These are phyloP conservation scores for Reinhardtius hippoglossoides DNA, from an alignment of 2,113 vertebrate species.

Conservation along the genomic window DNA sequence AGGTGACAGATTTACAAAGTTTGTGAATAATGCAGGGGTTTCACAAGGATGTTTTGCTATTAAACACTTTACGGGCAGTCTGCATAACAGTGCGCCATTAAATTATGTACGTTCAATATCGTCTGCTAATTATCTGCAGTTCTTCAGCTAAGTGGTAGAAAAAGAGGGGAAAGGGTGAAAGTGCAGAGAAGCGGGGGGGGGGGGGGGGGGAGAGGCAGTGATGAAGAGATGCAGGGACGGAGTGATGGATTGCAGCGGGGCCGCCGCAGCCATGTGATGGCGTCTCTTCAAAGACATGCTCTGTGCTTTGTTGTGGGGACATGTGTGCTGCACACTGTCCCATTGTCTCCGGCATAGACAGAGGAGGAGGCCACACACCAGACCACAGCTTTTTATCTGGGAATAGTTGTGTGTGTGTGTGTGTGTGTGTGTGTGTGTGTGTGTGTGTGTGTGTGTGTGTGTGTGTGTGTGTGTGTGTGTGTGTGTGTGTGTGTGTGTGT, in stretches of 20 bases:
- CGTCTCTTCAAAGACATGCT: conserved; percentile 72
- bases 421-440: conserved; percentile 24
- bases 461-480: conserved; percentile 28
- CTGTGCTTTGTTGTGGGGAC: conserved; percentile 78
- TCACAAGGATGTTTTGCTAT: background rate
- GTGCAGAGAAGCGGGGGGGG: conserved; percentile 24
- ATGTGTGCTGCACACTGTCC: conserved; percentile 75
- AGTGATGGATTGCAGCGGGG: conserved; percentile 59
- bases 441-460: conserved; percentile 28
- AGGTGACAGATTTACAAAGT: background rate
- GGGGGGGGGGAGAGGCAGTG: conserved; percentile 25
- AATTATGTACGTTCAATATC: background rate
- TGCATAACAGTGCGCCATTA: background rate
- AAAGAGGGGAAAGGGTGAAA: background rate
- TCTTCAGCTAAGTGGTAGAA: conserved; percentile 3
- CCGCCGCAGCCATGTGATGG: conserved; percentile 61
- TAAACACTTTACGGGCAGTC: background rate
- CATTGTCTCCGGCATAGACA: conserved; percentile 70
- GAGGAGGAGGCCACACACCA: conserved; percentile 69
- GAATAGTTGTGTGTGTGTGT: conserved; percentile 27
- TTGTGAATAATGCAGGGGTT: background rate
- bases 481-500: background rate
- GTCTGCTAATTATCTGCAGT: no score
- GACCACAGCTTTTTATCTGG: conserved; percentile 68
- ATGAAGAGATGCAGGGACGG: conserved; percentile 33